These are phyloP conservation scores for Arnoldichthys spilopterus DNA, from an alignment of 2,797 vertebrate genomes.

Conservation along the genomic window DNA sequence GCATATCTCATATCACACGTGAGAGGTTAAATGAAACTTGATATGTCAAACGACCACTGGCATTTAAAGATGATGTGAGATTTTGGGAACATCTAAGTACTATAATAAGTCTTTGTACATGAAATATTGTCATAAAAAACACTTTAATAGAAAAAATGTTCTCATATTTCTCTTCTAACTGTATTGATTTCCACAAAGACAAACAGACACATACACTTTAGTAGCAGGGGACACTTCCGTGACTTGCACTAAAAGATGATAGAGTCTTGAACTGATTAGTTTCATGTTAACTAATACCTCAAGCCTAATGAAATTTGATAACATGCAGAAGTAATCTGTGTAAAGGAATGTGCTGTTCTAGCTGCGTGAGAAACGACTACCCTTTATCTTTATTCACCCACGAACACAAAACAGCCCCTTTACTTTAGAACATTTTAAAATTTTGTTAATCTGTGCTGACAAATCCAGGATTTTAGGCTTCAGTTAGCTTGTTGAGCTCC, in stretches of 20 bases:
- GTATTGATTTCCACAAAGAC: no score
- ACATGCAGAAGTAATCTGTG: not conserved
- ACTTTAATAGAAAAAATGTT: no score
- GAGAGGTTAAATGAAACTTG: slow-evolving; percentile 7
- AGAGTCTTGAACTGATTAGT: not conserved
- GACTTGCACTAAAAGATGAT: no score
- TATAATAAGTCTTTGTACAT: no score
- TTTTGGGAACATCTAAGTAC: not conserved
- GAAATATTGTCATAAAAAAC: no score
- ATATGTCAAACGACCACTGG: not conserved
- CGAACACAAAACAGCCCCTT: no score
- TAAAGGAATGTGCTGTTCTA: not conserved
- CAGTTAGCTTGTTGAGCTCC: no score
- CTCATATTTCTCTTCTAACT: no score
- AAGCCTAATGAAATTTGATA: not conserved
- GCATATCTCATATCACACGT: not conserved
- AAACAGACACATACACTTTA: no score
- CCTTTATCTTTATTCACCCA: not conserved
- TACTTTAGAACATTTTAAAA: no score
- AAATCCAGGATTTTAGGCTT: not conserved
- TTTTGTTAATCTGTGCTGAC: not conserved
- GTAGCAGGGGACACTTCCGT: no score
- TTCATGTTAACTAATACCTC: not conserved
- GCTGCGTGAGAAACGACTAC: not conserved
- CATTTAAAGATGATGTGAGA: not conserved